These are phyloP conservation scores for Cossypha niveicapilla DNA, from an alignment of 2,797 vertebrate genomes.

Conservation along the genomic window DNA sequence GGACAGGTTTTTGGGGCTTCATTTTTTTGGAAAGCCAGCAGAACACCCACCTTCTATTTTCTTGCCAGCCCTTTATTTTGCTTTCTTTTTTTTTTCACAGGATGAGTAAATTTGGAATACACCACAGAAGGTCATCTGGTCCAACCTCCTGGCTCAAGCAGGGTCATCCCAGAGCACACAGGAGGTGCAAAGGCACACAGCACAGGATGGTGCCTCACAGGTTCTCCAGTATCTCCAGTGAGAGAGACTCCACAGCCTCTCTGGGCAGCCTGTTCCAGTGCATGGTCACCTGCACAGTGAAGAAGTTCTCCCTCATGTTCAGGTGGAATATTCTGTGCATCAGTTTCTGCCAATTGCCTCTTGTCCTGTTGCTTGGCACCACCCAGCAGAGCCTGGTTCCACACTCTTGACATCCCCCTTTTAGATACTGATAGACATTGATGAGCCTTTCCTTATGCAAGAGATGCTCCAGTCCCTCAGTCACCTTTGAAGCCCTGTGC, in stretches of 20 bases:
- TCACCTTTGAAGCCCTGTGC: neutral
- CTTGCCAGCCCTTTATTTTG: neutral
- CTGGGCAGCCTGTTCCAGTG: too few relatives aligned
- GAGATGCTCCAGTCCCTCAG: neutral
- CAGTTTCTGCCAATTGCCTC: neutral
- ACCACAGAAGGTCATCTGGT: too few relatives aligned
- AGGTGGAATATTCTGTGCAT: neutral
- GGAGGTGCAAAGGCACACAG: too few relatives aligned
- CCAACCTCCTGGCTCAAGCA: neutral
- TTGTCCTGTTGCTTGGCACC: neutral
- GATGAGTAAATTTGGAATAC: neutral
- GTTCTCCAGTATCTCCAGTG: rapidly evolving
- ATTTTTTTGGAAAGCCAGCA: neutral
- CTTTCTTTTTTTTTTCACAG: neutral
- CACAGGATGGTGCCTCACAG: neutral
- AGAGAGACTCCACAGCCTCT: neutral
- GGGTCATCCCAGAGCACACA: neutral
- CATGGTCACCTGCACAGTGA: rapidly evolving
- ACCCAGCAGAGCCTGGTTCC: too few relatives aligned
- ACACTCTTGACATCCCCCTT: rapidly evolving
- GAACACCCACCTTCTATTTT: neutral
- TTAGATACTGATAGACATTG: neutral
- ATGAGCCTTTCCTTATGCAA: neutral
- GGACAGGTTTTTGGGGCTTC: neutral
- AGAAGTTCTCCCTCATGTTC: neutral